Conservation (phyloP, 2,113 vertebrate species). For the Saguinus imperator region DNA sequence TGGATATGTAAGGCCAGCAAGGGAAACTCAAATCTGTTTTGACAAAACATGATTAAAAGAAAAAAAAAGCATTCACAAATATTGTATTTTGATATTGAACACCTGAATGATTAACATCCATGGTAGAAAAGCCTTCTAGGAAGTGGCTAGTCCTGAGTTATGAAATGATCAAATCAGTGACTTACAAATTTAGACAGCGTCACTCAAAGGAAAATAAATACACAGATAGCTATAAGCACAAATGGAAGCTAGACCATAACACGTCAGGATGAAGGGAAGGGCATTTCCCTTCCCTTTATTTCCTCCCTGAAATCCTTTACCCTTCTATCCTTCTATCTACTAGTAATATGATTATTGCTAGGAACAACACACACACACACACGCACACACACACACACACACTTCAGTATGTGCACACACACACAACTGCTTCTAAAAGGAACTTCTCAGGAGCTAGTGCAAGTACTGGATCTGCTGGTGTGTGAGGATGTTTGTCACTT, state of each 20-base stretch:
- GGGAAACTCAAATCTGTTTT: background rate
- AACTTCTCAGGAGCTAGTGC: constrained; percentile 6
- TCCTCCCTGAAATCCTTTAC: background rate
- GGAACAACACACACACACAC: background rate
- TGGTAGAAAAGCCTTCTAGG: background rate
- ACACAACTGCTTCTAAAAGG: background rate
- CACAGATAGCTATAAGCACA: background rate
- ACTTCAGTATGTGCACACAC: background rate
- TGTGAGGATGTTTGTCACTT: background rate
- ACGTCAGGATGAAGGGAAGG: background rate
- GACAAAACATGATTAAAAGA: background rate
- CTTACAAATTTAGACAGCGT: background rate
- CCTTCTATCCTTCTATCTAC: background rate
- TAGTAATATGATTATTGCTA: background rate
- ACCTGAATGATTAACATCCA: background rate
- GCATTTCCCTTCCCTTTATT: background rate
- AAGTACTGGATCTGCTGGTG: constrained; percentile 40
- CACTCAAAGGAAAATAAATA: constrained; percentile 11
- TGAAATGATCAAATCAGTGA: background rate
- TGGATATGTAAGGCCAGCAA: background rate
- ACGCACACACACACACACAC: too few species aligned
- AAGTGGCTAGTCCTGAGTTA: background rate
- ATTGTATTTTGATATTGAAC: background rate
- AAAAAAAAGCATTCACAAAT: background rate
- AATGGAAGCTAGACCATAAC: background rate